Base-by-base conservation (phyloP, 1,140 invertebrate genomes). In the Aphelenchoides fujianensis region DNA sequence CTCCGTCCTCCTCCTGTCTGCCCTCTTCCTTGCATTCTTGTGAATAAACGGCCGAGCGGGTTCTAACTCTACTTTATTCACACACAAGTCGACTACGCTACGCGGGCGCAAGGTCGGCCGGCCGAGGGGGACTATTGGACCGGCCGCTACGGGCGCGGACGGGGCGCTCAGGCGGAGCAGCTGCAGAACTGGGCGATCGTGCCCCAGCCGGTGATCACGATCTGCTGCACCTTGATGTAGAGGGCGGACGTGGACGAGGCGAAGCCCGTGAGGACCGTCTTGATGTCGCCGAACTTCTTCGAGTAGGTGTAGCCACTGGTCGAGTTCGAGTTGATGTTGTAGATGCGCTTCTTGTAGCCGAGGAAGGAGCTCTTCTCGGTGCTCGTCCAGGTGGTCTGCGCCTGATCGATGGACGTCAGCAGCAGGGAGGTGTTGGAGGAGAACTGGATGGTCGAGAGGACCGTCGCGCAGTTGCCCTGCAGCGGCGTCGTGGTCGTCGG, bases 311-410 rank as follows among this genome's bases (percentile, higher is more conserved):
- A 48, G 23, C 12, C 23, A 16, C 12, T 48, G 23, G 41, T 48
- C 41, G 41, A 16, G 41, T 48, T 48, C 23, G 41, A 12, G 12
- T 12, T 16, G 41, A 48, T 48, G 41, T 48, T 48, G 23, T 48
- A 48, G 41, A 48, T 48, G 41, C 41, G 41, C 41, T 48, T 48
- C 41, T 48, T 48, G 41, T 48, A 48, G 41, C 41, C 41, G 41
- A 48, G 41, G 41, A 48, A 48, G 12, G 12, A 23, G 41, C 23
- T 48, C 41, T 48, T 48, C 23, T 48, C 41, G 41, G 41, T 16
- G 23, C 12, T 23, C 12, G 41, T 16, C 41, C 41, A 48, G 41
- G 12, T 48, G 12, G 23, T 23, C 23, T 48, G 41, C 12, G 41
- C 41, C 12, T 12, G 12, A 48, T 48, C 41, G 41, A 48, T 48